These are phyloP conservation scores for Agelas oroides DNA, from an alignment of 37 sponge, comb jelly and placozoan species.

Conservation along the genomic window DNA sequence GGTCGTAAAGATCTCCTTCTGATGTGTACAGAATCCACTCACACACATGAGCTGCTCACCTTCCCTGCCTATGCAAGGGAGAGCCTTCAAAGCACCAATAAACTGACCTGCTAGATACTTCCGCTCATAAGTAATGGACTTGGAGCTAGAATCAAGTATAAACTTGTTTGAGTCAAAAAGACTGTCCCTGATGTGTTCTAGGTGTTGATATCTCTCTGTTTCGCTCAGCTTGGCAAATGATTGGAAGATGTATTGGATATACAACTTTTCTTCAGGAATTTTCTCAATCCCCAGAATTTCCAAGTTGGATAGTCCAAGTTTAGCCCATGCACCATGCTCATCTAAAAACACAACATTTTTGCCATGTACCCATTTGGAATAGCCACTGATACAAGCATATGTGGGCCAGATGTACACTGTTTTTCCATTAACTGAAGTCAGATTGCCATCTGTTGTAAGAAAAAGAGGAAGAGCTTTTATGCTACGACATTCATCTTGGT, in stretches of 20 bases:
- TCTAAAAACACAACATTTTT: conserved; percentile 35
- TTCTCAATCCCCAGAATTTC: conserved; percentile 7
- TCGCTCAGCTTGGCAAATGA: conserved; percentile 23
- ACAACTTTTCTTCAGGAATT: conserved; percentile 29
- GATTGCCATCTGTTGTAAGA: conserved; percentile 24
- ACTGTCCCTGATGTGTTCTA: conserved; percentile 43
- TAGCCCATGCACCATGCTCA: conserved; percentile 35
- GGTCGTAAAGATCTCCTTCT: conserved; percentile 13
- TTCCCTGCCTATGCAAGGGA: conserved; percentile 41
- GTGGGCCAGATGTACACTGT: conserved; percentile 45
- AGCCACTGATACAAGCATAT: conserved; percentile 4
- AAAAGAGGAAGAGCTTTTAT: conserved; percentile 54
- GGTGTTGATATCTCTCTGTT: conserved; percentile 43
- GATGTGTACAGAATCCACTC: conserved; percentile 30
- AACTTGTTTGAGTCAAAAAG: not conserved
- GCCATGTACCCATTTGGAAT: conserved; percentile 24
- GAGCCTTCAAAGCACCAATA: not conserved
- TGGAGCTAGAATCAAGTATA: not conserved
- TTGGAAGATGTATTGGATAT: conserved; percentile 46
- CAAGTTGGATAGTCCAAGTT: not conserved
- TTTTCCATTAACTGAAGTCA: conserved; percentile 11
- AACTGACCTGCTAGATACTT: not conserved
- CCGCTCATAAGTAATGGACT: no score
- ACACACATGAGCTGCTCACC: conserved; percentile 12
- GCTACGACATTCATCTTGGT: no score